A percentile compares a stretch with the other conserved stretches of the same genome.
These are phyloP conservation scores for Prunella himalayana DNA, from an alignment of 2,113 vertebrate species.

Conservation along the genomic window DNA sequence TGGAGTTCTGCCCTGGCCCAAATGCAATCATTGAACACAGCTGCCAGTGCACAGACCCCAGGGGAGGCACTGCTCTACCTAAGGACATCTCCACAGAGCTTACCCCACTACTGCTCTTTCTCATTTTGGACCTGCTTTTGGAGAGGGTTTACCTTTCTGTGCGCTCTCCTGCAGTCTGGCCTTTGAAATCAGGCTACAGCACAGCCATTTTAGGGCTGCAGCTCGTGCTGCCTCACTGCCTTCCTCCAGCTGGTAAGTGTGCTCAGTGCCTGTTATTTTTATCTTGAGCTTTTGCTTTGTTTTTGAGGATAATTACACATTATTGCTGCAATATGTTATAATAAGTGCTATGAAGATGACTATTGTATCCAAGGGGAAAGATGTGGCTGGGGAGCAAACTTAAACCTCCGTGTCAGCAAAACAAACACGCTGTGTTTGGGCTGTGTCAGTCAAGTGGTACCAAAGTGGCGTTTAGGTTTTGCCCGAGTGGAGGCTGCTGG, in stretches of 20 bases:
- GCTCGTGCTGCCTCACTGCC: neutral
- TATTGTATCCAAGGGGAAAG: conserved; percentile 43
- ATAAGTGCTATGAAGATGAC: conserved; percentile 41
- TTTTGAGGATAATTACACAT: conserved; percentile 54
- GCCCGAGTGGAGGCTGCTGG: neutral
- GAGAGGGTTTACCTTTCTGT: fast-evolving
- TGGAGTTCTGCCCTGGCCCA: neutral
- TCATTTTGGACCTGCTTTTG: neutral
- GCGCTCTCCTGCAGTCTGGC: neutral
- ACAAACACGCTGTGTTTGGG: neutral
- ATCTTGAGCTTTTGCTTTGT: conserved; percentile 61
- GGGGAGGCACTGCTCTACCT: neutral
- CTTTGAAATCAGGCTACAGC: neutral
- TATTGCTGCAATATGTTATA: conserved; percentile 61
- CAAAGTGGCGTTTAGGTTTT: neutral
- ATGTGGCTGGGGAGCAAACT: conserved; percentile 38
- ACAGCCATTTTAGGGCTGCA: conserved; percentile 33
- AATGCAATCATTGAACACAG: neutral
- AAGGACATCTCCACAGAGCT: neutral
- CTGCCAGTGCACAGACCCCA: neutral
- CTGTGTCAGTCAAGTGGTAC: conserved; percentile 15
- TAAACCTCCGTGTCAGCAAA: conserved; percentile 22
- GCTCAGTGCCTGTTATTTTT: conserved; percentile 54
- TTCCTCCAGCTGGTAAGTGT: conserved; percentile 57
- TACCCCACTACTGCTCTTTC: fast-evolving